phyloP scores from a whole-genome alignment of 2,797 vertebrate genomes.

The Manis javanica region DNA sequence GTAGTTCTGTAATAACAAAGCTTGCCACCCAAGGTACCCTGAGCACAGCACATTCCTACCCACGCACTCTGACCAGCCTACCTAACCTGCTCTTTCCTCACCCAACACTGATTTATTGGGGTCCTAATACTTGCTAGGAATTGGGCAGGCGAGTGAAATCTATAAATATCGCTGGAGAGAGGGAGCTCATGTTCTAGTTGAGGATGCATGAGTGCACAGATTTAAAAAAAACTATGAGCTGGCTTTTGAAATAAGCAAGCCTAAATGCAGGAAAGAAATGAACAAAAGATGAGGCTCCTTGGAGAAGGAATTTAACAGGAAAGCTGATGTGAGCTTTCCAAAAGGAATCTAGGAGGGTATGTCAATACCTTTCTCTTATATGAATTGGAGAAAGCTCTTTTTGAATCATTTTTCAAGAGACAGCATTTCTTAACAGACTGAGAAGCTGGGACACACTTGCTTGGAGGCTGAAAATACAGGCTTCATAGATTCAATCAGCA shows the following conservation, averaged over 20 bases:
- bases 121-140: not conserved
- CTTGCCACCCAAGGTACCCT: accelerated
- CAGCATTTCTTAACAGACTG: not conserved
- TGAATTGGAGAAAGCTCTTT: not conserved
- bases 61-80: not conserved
- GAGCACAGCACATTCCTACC: not conserved
- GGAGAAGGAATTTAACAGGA: not conserved
- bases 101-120: not conserved
- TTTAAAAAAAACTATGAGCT: not conserved
- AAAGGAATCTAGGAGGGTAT: not conserved
- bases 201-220: not conserved
- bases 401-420: not conserved
- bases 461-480: not conserved
- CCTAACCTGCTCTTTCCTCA: not conserved
- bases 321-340: not conserved
- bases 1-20: accelerated
- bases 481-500: not conserved
- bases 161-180: not conserved
- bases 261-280: not conserved
- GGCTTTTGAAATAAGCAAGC: not conserved
- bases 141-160: not conserved
- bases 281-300: not conserved
- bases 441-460: not conserved
- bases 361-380: no score
- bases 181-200: no score